Conservation (phyloP, 2,113 vertebrate genomes). For the Perca schrenkii region DNA sequence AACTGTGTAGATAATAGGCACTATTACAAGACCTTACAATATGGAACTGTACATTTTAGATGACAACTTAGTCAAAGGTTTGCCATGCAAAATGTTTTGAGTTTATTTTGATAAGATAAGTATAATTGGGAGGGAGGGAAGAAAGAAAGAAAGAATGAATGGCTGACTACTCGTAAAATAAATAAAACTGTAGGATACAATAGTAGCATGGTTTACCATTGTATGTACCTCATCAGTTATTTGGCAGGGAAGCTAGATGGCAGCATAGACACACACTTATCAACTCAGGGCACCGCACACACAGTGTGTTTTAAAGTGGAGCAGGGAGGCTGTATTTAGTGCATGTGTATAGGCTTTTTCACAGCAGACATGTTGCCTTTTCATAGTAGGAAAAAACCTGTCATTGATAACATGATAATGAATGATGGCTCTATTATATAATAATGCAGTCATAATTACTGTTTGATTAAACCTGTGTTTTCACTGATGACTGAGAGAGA, state of each 20-base stretch:
- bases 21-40: not conserved
- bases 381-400: too few relatives aligned
- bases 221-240: not conserved
- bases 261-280: conserved; percentile 10
- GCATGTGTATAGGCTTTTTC: not conserved
- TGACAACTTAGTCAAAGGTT: too few relatives aligned
- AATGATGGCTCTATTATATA: too few relatives aligned
- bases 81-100: too few relatives aligned
- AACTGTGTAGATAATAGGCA: not conserved
- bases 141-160: not conserved
- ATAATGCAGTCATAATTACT: too few relatives aligned
- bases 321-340: not conserved
- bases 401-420: not conserved
- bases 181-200: not conserved
- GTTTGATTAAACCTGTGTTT: not conserved
- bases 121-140: too few relatives aligned
- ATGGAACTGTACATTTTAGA: not conserved
- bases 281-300: not conserved
- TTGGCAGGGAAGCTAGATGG: conserved; percentile 23
- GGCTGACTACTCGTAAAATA: too few relatives aligned
- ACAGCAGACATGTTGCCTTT: too few relatives aligned
- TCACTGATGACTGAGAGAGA: not conserved
- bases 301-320: not conserved
- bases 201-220: not conserved
- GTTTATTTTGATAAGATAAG: too few relatives aligned